Conservation (phyloP, 1,140 invertebrate genomes). For the Caenorhabditis latens region DNA sequence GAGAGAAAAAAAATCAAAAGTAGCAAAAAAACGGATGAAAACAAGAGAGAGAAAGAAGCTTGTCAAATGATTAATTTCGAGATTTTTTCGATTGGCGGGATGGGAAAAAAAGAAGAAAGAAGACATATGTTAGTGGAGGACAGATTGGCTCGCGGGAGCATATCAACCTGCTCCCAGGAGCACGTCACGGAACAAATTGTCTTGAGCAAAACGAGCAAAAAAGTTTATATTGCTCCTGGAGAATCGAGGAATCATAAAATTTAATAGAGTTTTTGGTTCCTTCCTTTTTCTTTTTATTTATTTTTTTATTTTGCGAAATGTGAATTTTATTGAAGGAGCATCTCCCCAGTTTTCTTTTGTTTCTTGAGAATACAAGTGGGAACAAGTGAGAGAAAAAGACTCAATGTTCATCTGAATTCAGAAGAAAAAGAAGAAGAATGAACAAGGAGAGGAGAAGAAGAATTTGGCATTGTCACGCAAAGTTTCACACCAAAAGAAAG, state of each 20-base stretch:
- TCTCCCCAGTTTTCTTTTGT: background rate
- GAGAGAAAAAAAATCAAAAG: background rate
- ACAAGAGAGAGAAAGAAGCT: background rate
- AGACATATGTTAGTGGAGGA: constrained; percentile 44
- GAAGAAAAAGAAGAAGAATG: background rate
- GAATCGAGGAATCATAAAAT: background rate
- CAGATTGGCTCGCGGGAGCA: background rate
- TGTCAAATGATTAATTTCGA: constrained; percentile 36
- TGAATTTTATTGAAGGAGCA: background rate
- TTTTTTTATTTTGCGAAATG: background rate
- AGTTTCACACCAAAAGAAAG: background rate
- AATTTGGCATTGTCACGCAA: constrained; percentile 48
- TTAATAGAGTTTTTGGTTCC: constrained; percentile 15
- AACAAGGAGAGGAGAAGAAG: background rate
- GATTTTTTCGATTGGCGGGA: background rate
- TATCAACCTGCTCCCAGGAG: constrained; percentile 21
- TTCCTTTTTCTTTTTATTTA: background rate
- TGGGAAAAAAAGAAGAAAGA: background rate
- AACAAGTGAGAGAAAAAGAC: constrained; percentile 13
- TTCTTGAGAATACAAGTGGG: background rate
- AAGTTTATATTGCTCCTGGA: background rate
- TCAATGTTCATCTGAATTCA: constrained; percentile 10
- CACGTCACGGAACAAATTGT: background rate
- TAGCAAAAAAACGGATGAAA: background rate
- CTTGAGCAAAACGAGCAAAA: no score